A percentile compares a stretch with the other conserved stretches of the same genome.
These are phyloP conservation scores for Fukomys damarensis DNA, from an alignment of 2,113 vertebrate genomes.

Conservation along the genomic window DNA sequence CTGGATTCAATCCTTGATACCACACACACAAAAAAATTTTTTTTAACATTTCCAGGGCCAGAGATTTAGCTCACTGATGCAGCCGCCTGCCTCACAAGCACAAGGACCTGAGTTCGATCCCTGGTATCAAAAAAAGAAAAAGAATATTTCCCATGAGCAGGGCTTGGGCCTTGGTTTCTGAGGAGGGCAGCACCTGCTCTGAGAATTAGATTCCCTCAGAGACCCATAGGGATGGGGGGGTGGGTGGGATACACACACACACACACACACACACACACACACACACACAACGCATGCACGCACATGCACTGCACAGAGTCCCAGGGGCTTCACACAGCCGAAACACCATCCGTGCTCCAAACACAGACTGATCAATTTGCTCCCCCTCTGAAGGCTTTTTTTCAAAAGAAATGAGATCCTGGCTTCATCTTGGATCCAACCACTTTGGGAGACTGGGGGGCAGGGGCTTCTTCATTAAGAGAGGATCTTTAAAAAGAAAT, in stretches of 20 bases:
- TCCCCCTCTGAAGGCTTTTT: slow-evolving; percentile 46
- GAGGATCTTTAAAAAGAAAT: not conserved
- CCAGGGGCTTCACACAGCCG: not conserved
- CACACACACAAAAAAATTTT: not conserved
- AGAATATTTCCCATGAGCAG: not conserved
- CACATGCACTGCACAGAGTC: not conserved
- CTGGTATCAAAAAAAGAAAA: no score
- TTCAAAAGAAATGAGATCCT: slow-evolving; percentile 13
- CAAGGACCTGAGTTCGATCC: no score
- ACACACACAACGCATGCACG: not conserved
- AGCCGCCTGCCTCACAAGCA: no score
- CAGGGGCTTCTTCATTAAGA: not conserved
- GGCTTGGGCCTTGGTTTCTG: not conserved
- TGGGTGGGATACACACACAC: not conserved
- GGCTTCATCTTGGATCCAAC: slow-evolving; percentile 55
- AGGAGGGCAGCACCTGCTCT: not conserved
- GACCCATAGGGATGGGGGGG: not conserved
- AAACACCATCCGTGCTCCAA: not conserved
- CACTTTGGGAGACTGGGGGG: not conserved
- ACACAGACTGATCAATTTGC: not conserved
- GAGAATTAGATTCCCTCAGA: not conserved
- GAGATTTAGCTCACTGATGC: no score
- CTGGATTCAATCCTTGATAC: not conserved
- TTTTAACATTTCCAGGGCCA: no score
- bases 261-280: fast-evolving